Base-by-base conservation (phyloP, 2,888 invertebrate species). In the Melinopterus prodromus region DNA sequence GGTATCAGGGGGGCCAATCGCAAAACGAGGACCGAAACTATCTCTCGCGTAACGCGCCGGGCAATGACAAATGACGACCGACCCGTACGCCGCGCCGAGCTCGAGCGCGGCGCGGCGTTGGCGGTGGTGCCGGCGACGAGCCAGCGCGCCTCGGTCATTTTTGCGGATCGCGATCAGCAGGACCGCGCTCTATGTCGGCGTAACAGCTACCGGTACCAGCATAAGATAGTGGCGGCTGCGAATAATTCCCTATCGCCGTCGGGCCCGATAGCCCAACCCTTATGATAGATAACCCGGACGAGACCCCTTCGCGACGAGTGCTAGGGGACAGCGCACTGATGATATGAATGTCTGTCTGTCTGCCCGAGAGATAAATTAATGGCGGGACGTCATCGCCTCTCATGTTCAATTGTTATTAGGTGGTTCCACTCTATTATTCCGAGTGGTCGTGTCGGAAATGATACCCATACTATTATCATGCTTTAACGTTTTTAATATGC, bases 171-270 rank as follows among this genome's bases (percentile, higher is more conserved):
- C 53, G 53, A 53, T 53, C 53, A 12, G 53, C 9, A 7, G 53
- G 9, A 12, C 53, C 53, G 53, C 38, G 9, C 53, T 53, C 53
- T 53, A 12, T 53, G 53, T 53, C 53, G 53, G 53, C 9, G 5
- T 53, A 53, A 53, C 53, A 53, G 35, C 26, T 74, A 74, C 74
- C 74, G 74, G 74, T 74, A 74, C 74, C 74, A 74, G 74, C 74
- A 74, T 74, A 35, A 74, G 74, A 74, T 74, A 74, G 35, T 74
- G 74, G 35, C 74, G 35, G 35, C 53, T 53, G 12, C 53, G 53
- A 74, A 74, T 74, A 74, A 74, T 74, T 74, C 74, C 36, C 36
- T 74, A 74, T 74, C 74, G 74, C 36, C 74, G 35, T 35, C 5
- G 53, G 12, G 53, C 6, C 38, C 53, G 53, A 53, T 53, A 53